phyloP scores from a whole-genome alignment of 2,888 invertebrate genomes.

The Anthrax anthrax region DNA sequence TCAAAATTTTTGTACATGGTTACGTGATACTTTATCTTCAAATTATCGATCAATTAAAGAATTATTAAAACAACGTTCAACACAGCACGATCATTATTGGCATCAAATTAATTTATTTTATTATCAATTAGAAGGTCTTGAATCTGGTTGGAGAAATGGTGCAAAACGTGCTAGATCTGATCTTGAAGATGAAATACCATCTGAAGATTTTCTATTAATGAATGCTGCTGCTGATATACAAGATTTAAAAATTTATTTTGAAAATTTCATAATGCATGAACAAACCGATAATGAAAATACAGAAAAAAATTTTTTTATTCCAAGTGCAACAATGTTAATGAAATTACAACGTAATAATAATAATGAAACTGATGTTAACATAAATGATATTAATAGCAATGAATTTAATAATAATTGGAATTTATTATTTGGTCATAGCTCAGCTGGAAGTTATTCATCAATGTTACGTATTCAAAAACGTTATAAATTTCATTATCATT shows the following conservation, averaged over 20 bases:
- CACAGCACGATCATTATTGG: slow-evolving; percentile 56
- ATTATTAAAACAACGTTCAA: slow-evolving; percentile 46
- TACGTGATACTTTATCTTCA: slow-evolving; percentile 39
- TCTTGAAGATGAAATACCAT: slow-evolving; percentile 43
- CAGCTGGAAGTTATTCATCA: slow-evolving; percentile 62
- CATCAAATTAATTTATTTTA: slow-evolving; percentile 69
- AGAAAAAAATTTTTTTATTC: slow-evolving; percentile 25
- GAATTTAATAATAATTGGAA: slow-evolving; percentile 25
- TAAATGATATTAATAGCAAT: slow-evolving; percentile 13
- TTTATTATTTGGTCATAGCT: slow-evolving; percentile 65
- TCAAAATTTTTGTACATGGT: slow-evolving; percentile 31
- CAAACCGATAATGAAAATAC: slow-evolving; percentile 36
- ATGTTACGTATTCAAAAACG: slow-evolving; percentile 77
- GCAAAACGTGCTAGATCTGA: slow-evolving; percentile 48
- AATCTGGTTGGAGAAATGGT: slow-evolving; percentile 58
- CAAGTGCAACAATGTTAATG: slow-evolving; percentile 30
- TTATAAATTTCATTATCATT: slow-evolving; percentile 65
- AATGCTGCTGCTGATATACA: slow-evolving; percentile 62
- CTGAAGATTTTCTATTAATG: slow-evolving; percentile 55
- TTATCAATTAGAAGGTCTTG: slow-evolving; percentile 62
- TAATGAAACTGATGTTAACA: not conserved
- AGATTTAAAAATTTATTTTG: slow-evolving; percentile 37
- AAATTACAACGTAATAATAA: slow-evolving; percentile 16
- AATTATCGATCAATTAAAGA: slow-evolving; percentile 51
- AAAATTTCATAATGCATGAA: slow-evolving; percentile 25